phyloP scores from a whole-genome alignment of 2,113 vertebrate species.

The Hystrix cristata region DNA sequence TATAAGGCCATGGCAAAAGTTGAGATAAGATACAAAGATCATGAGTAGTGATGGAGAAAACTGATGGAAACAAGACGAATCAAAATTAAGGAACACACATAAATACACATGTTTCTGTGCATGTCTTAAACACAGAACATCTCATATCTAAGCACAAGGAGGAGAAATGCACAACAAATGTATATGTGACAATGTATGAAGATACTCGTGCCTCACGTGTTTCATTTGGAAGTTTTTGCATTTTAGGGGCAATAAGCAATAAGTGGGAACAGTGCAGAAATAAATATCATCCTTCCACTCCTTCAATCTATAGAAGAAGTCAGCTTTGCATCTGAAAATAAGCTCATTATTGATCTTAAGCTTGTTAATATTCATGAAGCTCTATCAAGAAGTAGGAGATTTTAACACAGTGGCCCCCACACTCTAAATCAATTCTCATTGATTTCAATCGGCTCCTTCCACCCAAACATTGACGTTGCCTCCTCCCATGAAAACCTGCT shows the following conservation, averaged over 20 bases:
- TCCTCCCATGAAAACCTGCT: slow-evolving; percentile 84
- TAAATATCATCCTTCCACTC: slow-evolving; percentile 67
- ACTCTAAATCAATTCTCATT: slow-evolving; percentile 91
- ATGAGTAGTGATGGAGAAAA: not conserved
- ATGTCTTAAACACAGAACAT: not conserved
- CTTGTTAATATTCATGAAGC: slow-evolving; percentile 92
- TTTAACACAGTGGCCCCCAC: slow-evolving; percentile 89
- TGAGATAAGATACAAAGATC: not conserved
- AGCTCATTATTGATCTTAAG: slow-evolving; percentile 89
- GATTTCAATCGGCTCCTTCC: slow-evolving; percentile 89
- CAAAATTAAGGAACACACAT: not conserved
- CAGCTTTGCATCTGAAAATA: slow-evolving; percentile 90
- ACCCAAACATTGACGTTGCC: slow-evolving; percentile 83
- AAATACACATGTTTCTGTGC: not conserved
- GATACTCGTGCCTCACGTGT: slow-evolving; percentile 2
- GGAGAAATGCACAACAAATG: not conserved
- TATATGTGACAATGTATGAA: rapidly evolving
- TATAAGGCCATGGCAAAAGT: not conserved
- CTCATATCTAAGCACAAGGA: not conserved
- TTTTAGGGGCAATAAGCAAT: slow-evolving; percentile 67
- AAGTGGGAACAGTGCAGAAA: not conserved
- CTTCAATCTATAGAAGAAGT: slow-evolving; percentile 88
- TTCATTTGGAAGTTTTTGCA: slow-evolving; percentile 64
- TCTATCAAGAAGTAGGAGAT: slow-evolving; percentile 88
- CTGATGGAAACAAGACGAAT: not conserved